These are phyloP conservation scores for Ibycter americanus DNA, from an alignment of 2,797 vertebrate genomes.

Conservation along the genomic window DNA sequence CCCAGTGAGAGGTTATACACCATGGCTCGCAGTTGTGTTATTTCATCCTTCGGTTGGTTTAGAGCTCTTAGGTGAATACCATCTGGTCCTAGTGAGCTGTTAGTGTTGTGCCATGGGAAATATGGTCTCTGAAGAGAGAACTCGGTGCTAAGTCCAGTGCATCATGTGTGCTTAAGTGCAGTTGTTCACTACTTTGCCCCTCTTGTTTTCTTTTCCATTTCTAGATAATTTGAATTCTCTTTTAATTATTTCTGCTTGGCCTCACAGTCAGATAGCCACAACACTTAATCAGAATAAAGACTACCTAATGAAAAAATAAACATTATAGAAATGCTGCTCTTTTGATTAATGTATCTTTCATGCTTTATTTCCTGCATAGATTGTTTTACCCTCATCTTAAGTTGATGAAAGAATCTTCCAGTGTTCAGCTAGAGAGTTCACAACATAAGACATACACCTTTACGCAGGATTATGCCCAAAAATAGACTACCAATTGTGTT, in stretches of 20 bases:
- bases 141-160: neutral
- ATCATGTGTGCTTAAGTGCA: neutral
- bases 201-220: neutral
- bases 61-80: neutral
- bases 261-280: neutral
- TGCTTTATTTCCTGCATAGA: neutral
- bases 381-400: neutral
- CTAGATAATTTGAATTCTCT: neutral
- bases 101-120: neutral
- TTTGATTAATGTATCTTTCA: neutral
- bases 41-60: constrained; percentile 3
- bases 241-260: neutral
- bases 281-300: neutral
- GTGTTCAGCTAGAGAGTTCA: neutral
- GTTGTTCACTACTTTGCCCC: neutral
- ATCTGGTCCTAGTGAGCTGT: neutral
- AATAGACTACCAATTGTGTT: neutral
- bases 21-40: fast-evolving
- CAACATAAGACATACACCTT: neutral
- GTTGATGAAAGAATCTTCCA: neutral
- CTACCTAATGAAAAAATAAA: neutral
- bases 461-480: neutral
- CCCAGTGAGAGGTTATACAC: neutral
- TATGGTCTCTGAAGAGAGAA: neutral
- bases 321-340: neutral